Evolutionary conservation across 2,797 vertebrate genomes (phyloP), one percentile per base, ranked within the genome.

Genomic region (Eulemur albifrons): DNA sequence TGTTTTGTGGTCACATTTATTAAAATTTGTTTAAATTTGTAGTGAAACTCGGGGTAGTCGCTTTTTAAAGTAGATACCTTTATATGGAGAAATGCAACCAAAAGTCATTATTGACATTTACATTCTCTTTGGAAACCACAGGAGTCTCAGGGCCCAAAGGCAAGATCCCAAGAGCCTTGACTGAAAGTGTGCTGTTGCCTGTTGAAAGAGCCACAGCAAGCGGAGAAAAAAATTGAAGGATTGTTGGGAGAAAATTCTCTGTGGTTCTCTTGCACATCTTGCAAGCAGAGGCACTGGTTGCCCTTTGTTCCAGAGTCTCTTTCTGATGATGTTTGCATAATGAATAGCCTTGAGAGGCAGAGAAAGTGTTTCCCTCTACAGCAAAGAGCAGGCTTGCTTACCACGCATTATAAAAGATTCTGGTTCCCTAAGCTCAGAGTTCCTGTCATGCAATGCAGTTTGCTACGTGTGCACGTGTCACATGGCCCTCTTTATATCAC

Each of bases 1-100:
- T 40, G 13, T 81, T 96, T 95, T 45, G 4, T 93, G 88, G n/a
- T 95, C 87, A 93, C 8, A 61, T 4, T 80, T 97, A 86, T 89
- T 90, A 97, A 93, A 97, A 95, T 88, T 84, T 63, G 32, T 40
- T 79, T 98, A 87, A 61, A 96, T 77, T 65, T 87, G 21, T 45
- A 84, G 30, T 84, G 25, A 96, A 94, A 90, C 20, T 14, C 8
- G 40, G 40, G 40, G 67, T 72, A 30, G 40, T 92, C 84, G 67
- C 25, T 81, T 88, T 94, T 96, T 59, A 83, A 69, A 84, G 4
- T 67, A 89, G 15, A 54, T 72, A 88, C 10, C 54, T 95, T 72
- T 93, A 50, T 59, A 32, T 48, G 5, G 40, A 76, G 27, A 93
- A 61, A 45, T 86, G 9, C 88, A 79, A 27, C 27, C 23, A 13